Evolutionary conservation across 2,797 vertebrate genomes (phyloP).

Genomic region (Alouatta caraya): DNA sequence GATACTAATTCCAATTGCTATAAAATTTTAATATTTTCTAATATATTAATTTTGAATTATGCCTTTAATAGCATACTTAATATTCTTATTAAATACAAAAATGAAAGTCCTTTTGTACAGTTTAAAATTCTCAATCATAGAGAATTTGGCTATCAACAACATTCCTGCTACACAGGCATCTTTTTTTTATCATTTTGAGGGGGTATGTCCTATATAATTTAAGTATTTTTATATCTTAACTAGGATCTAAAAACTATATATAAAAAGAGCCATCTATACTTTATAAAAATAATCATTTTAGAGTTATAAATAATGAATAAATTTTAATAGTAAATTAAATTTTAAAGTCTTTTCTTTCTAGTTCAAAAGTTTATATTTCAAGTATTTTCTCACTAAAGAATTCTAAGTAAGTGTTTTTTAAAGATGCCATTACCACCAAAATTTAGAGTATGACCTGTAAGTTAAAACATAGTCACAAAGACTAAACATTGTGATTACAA

Average conservation of each 20-base stretch:
- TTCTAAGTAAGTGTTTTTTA: constrained; percentile 28
- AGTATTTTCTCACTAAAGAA: constrained; percentile 7
- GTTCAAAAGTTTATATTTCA: background rate
- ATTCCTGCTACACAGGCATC: background rate
- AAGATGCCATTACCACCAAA: constrained; percentile 5
- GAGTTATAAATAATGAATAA: constrained; percentile 21
- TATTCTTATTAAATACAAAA: constrained; percentile 6
- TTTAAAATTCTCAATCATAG: constrained; percentile 42
- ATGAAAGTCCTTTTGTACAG: background rate
- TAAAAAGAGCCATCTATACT: background rate
- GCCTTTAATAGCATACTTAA: background rate
- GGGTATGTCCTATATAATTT: background rate
- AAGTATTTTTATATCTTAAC: background rate
- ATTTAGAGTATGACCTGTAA: background rate
- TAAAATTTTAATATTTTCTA: constrained; percentile 11
- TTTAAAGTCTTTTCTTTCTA: background rate
- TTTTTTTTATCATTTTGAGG: constrained; percentile 40
- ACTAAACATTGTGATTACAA: background rate
- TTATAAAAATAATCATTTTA: background rate
- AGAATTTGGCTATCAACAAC: background rate
- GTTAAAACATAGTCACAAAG: constrained; percentile 28
- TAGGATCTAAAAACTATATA: background rate
- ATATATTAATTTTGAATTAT: constrained; percentile 31
- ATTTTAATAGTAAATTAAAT: background rate
- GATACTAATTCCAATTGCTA: constrained; percentile 3